Conservation (phyloP, 2,888 invertebrate species). For the Parascotia fuliginaria region DNA sequence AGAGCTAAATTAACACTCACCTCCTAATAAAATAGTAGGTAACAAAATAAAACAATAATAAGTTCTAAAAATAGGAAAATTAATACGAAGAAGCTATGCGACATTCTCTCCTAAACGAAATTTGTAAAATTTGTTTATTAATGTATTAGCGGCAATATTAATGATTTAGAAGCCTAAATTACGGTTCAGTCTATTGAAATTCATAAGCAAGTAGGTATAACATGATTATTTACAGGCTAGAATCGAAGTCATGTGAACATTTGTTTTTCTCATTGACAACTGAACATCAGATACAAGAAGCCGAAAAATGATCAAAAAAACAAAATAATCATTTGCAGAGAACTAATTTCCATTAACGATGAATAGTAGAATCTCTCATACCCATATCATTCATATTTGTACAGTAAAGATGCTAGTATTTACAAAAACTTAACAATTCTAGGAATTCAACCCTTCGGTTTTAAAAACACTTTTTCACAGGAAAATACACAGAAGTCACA, state of each 20-base stretch:
- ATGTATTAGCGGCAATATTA: no score
- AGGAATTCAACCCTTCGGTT: constrained; percentile 32
- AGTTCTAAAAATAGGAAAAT: no score
- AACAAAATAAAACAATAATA: no score
- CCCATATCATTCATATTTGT: constrained; percentile 29
- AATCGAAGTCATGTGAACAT: constrained; percentile 59
- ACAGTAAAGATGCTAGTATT: constrained; percentile 12
- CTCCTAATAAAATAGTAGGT: no score
- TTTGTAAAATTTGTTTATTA: no score
- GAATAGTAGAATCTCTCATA: constrained; percentile 28
- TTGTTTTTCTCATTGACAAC: constrained; percentile 51
- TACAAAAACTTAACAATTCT: constrained; percentile 21
- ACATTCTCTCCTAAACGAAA: no score
- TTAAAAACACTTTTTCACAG: constrained; percentile 40
- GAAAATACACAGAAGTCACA: constrained; percentile 43
- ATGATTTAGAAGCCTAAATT: constrained; percentile 1
- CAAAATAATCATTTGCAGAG: background rate
- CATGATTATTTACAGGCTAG: constrained; percentile 35
- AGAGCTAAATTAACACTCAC: no score
- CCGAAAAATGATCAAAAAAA: constrained; percentile 11
- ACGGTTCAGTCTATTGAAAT: background rate
- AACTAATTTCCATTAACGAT: background rate
- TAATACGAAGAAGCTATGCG: no score
- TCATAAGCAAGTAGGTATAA: background rate
- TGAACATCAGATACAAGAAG: constrained; percentile 29